Conservation (phyloP, 2,888 invertebrate genomes). For the Machimus rusticus region DNA sequence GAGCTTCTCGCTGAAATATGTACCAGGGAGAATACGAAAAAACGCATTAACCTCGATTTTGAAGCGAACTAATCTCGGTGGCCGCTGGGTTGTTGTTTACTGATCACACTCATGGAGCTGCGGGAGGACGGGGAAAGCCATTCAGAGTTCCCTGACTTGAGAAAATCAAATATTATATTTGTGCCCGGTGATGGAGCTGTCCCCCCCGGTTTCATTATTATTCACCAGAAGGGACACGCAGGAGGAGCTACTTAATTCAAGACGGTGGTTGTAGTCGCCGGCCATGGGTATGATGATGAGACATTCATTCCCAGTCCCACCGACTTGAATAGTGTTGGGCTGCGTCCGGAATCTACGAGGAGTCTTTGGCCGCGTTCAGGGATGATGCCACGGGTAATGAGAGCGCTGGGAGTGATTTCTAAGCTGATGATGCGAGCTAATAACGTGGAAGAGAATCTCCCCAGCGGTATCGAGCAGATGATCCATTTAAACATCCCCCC, state of each 20-base stretch:
- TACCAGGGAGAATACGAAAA: background rate
- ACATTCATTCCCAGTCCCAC: background rate
- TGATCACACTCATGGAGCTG: background rate
- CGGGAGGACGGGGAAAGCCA: background rate
- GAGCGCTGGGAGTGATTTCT: background rate
- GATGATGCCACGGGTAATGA: background rate
- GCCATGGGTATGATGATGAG: background rate
- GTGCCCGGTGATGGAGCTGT: background rate
- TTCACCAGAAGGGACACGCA: background rate
- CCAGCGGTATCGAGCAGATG: background rate
- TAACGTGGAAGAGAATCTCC: background rate
- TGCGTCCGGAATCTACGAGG: background rate
- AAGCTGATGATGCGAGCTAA: background rate
- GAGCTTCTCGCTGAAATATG: background rate
- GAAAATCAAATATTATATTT: conserved; percentile 1
- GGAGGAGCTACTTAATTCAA: conserved; percentile 12
- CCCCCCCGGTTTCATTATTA: background rate
- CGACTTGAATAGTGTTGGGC: background rate
- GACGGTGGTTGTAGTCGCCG: background rate
- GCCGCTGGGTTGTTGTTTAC: conserved; percentile 7
- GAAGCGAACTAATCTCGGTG: background rate
- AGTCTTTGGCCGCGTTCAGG: background rate
- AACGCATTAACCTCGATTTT: conserved; percentile 29
- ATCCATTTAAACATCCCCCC: background rate
- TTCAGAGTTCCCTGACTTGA: conserved; percentile 2